Evolutionary conservation across 2,888 invertebrate species (phyloP).

Genomic region (Pseudeuparius sepicola): DNA sequence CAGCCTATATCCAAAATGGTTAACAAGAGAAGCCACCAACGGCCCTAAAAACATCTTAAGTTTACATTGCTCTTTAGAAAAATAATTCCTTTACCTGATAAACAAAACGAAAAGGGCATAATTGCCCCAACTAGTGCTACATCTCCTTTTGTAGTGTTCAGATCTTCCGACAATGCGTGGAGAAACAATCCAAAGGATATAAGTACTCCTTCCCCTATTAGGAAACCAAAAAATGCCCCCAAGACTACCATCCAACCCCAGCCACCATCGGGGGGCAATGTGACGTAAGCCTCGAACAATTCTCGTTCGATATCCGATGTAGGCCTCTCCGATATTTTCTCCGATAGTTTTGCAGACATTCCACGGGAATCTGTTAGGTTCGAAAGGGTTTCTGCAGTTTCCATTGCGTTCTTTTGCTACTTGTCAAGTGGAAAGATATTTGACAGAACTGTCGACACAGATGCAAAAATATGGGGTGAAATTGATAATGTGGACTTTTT

Average conservation of each 20-base stretch:
- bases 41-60: conserved; percentile 27
- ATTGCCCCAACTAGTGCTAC: conserved; percentile 51
- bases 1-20: conserved; percentile 28
- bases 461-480: no score
- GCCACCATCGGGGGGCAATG: no score
- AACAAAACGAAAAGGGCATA: conserved; percentile 76
- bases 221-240: conserved; percentile 44
- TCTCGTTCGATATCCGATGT: conserved; percentile 7
- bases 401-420: no score
- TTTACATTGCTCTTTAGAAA: no score
- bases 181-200: conserved; percentile 48
- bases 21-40: conserved; percentile 28
- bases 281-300: conserved; percentile 31
- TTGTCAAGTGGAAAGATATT: no score
- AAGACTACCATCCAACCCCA: conserved; percentile 48
- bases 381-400: no score
- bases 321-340: background rate
- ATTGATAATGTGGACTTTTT: no score
- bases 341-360: no score
- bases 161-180: conserved; percentile 22
- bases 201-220: conserved; percentile 49
- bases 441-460: no score
- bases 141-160: conserved; percentile 20
- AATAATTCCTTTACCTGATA: conserved; percentile 68
- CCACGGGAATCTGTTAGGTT: no score